These are phyloP conservation scores for Camelus dromedarius DNA, from an alignment of 2,113 vertebrate genomes.

Conservation along the genomic window DNA sequence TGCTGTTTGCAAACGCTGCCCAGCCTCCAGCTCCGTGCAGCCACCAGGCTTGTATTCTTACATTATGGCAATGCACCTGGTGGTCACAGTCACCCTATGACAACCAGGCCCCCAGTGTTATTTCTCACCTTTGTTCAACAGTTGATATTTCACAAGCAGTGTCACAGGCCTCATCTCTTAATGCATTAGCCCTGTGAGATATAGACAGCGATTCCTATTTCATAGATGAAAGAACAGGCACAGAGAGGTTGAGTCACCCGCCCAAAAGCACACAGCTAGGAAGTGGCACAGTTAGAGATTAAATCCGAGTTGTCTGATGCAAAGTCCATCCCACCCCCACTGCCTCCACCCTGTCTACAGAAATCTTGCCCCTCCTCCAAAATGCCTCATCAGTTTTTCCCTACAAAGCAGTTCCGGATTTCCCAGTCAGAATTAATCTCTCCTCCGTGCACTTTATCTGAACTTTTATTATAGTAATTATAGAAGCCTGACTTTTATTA, in stretches of 20 bases:
- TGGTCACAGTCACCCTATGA: not conserved
- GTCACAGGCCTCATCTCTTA: not conserved
- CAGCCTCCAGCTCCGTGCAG: not conserved
- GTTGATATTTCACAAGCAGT: not conserved
- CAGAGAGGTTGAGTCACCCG: not conserved
- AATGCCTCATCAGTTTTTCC: not conserved
- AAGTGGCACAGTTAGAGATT: not conserved
- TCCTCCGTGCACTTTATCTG: slow-evolving; percentile 50
- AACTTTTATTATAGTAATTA: slow-evolving; percentile 69
- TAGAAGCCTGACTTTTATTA: slow-evolving; percentile 69
- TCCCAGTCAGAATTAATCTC: slow-evolving; percentile 62
- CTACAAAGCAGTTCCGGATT: slow-evolving; percentile 22
- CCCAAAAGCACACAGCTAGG: not conserved
- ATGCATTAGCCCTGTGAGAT: not conserved
- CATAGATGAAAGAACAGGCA: not conserved
- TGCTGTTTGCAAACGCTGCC: not conserved
- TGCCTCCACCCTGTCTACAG: not conserved
- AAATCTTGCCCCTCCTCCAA: not conserved
- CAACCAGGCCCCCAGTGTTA: not conserved
- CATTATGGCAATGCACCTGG: accelerated
- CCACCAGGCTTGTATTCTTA: not conserved
- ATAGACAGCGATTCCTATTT: not conserved
- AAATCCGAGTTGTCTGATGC: not conserved
- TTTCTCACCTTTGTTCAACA: not conserved
- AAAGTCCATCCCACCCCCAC: not conserved